Conservation (phyloP, 2,113 vertebrate genomes). For the Microtus oregoni region DNA sequence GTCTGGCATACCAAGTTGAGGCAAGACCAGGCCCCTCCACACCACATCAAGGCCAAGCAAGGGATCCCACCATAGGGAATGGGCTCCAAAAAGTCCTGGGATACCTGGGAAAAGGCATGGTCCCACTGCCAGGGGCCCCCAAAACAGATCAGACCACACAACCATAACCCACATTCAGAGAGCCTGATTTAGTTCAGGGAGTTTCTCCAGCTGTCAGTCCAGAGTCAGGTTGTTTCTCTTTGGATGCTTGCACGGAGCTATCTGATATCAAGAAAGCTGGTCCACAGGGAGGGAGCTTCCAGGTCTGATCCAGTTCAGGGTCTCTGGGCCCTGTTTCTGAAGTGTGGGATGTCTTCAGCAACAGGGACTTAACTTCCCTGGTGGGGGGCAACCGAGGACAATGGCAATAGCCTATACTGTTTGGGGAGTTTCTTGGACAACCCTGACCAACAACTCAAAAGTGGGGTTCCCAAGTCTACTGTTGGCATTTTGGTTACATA, state of each 20-base stretch:
- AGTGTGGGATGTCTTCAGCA: not conserved
- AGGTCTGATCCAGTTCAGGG: not conserved
- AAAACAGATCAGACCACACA: too few relatives aligned
- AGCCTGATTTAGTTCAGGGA: too few relatives aligned
- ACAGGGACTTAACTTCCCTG: not conserved
- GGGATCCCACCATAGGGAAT: too few relatives aligned
- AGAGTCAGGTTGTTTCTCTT: not conserved
- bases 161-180: too few relatives aligned
- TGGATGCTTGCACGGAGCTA: not conserved
- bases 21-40: too few relatives aligned
- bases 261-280: not conserved
- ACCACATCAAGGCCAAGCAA: too few relatives aligned
- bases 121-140: too few relatives aligned
- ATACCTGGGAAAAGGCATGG: too few relatives aligned
- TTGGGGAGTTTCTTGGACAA: not conserved
- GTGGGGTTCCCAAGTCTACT: not conserved
- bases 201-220: too few relatives aligned
- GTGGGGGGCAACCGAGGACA: not conserved
- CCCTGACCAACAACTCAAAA: not conserved
- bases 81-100: too few relatives aligned
- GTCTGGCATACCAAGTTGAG: too few relatives aligned
- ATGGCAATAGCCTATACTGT: not conserved
- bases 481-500: too few relatives aligned
- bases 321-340: not conserved
- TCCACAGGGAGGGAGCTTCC: not conserved